A percentile compares a stretch with the other conserved stretches of the same genome.
phyloP scores from a whole-genome alignment of 1,140 invertebrate genomes.

The Saccostrea cuccullata region DNA sequence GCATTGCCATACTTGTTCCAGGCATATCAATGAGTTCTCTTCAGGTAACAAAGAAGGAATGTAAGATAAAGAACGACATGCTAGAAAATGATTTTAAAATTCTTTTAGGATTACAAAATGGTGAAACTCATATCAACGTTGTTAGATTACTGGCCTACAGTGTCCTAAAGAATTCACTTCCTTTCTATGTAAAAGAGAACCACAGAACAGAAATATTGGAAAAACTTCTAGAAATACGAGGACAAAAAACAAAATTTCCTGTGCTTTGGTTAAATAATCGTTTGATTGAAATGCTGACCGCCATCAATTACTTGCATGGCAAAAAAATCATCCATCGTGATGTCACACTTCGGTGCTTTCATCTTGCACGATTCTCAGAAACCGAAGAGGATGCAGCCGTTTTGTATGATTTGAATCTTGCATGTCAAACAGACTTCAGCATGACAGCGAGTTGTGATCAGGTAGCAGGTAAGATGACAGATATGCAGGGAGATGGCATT shows the following conservation, averaged over 20 bases:
- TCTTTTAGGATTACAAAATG: slow-evolving; percentile 3
- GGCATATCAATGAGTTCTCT: background rate
- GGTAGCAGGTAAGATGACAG: background rate
- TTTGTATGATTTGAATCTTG: slow-evolving; percentile 33
- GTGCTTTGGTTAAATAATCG: background rate
- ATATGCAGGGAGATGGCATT: slow-evolving; percentile 27
- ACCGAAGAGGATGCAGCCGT: slow-evolving; percentile 7
- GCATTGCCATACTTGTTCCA: background rate
- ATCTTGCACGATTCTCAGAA: background rate
- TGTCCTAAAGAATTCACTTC: background rate
- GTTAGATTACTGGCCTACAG: slow-evolving; percentile 36
- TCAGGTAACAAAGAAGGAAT: background rate
- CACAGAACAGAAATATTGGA: background rate
- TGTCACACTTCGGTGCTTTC: slow-evolving; percentile 34
- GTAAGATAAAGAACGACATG: background rate
- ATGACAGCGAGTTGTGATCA: background rate
- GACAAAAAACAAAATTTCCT: background rate
- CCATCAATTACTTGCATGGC: slow-evolving; percentile 25
- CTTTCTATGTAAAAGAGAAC: slow-evolving; percentile 9
- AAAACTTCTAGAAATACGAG: slow-evolving; percentile 11
- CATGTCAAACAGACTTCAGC: background rate
- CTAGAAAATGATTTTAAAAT: slow-evolving; percentile 25
- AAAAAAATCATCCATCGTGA: slow-evolving; percentile 41
- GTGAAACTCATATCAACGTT: slow-evolving; percentile 3
- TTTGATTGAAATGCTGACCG: background rate